Evolutionary conservation across 2,797 vertebrate species (phyloP).

Genomic region (Adelosebastes latens): DNA sequence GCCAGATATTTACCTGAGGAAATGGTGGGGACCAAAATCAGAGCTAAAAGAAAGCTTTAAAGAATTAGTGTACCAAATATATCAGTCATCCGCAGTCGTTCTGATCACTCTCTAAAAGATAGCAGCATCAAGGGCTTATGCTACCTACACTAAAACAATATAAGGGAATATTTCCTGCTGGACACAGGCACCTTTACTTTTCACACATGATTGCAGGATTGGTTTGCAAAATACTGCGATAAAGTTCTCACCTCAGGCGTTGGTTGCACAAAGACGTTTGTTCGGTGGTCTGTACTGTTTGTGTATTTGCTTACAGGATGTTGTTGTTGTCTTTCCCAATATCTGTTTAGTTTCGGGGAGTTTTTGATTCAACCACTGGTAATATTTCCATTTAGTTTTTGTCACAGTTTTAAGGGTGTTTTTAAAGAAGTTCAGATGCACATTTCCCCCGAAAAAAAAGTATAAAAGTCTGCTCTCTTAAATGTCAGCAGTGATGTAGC

Average conservation of each 20-base stretch:
- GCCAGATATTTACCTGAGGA: not conserved
- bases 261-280: constrained; percentile 7
- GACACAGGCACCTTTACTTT: not conserved
- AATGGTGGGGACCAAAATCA: not conserved
- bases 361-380: not conserved
- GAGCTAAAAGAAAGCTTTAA: not conserved
- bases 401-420: not conserved
- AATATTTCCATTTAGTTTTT: not conserved
- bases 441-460: not conserved
- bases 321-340: not conserved
- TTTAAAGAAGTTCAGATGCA: not conserved
- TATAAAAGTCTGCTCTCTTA: not conserved
- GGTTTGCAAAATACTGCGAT: not conserved
- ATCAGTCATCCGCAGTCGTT: not conserved
- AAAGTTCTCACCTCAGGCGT: constrained; percentile 23
- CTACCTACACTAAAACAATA: not conserved
- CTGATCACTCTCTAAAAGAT: not conserved
- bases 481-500: not conserved
- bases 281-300: not conserved
- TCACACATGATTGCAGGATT: not conserved
- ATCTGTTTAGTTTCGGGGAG: not conserved
- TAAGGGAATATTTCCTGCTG: not conserved
- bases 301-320: not conserved
- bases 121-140: not conserved
- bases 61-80: not conserved